Base-by-base conservation (phyloP, 1,140 invertebrate genomes). In the Lasioglossum albipes region DNA sequence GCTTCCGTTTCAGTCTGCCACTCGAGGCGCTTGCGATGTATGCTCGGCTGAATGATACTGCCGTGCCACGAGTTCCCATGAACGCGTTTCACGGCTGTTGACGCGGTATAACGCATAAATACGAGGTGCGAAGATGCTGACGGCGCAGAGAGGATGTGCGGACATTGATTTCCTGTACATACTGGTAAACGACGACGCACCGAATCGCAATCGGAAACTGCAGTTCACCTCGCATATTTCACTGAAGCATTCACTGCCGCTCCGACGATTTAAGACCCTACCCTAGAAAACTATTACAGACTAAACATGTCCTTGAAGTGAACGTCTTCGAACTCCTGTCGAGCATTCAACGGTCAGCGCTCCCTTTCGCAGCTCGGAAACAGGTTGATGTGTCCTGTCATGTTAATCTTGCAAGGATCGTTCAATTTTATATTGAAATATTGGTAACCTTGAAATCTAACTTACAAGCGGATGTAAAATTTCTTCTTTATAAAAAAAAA, bases 161-260 rank as follows among this genome's bases (percentile, higher is more conserved):
- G 20, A 22, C 52, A 22, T 12, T 16, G 13, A 20, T 59, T 59
- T 42, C 36, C 68, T 52, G 27, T 54, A n/a, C n/a, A n/a, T n/a
- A 12, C 52, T 7, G 16, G 7, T 36, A 20, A 59, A 72, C 62
- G 52, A 54, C 52, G 52, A 54, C 52, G 52, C 52, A 16, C 41
- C 12, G n/a, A 72, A 36, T 64, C 62, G 27, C 62, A 13, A 31
- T 64, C 27, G 13, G 27, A 36, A 18, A 36, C 62, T 31, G 13
- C 62, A 64, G 62, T 64, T 36, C 7, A 36, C 27, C 52, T 9
- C n/a, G 7, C 57, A n/a, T 27, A 27, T 61, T 72, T 59, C n/a
- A n/a, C 59, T 12, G 5, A 61, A n/a, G 36, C 54, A n/a, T 72
- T 59, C 67, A 69, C 67, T 69, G 67, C 70, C 70, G 57, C 22